Base-by-base conservation (phyloP, 2,888 invertebrate species). In the Drosophila melanosoma region DNA sequence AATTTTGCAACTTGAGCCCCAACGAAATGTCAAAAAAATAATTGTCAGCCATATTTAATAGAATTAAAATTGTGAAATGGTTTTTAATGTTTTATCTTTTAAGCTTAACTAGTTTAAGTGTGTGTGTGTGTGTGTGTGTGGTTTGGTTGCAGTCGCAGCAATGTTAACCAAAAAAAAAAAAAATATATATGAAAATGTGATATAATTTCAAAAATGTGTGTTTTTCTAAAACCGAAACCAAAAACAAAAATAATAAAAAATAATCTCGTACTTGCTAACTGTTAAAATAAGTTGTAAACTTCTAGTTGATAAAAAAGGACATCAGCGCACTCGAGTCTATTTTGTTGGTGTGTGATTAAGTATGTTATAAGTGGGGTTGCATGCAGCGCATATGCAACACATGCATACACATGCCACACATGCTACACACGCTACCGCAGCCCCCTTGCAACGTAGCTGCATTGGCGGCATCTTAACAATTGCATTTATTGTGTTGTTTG, bases 191-290 rank as follows among this genome's bases (percentile, higher is more conserved):
- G 29, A 29, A 76, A 72, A 78, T 88, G 87, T 88, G 87, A 88
- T 88, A 88, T 88, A 73, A 90, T 90, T 90, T 90, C 72, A 87
- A 88, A 88, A 90, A 87, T 81, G 66, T 76, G 72, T 87, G 89
- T 83, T 89, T 89, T 89, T 82, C 84, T 76, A 57, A 77, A 75
- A 74, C 70, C 56, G 45, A 45, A 45, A 45, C 45, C 12, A 15
- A 45, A 45, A 15, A 23, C 12, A 45, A 20, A 65, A 65, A 70
- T 52, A 42, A 42, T 62, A 62, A 20, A 51, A 65, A 70, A 82
- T 63, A 48, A 63, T 70, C 71, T 67, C 48, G 35, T 61, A 76
- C 60, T 74, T 62, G 53, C 54, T 67, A 68, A 52, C 56, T 62
- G 53, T 61, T 64, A 77, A 59, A 17, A 23, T 81, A 81, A 81